Percentiles rank a stretch among this genome's conserved stretches.
These are phyloP conservation scores for Hormaphis cornu DNA, from an alignment of 1,140 invertebrate genomes.

Conservation along the genomic window DNA sequence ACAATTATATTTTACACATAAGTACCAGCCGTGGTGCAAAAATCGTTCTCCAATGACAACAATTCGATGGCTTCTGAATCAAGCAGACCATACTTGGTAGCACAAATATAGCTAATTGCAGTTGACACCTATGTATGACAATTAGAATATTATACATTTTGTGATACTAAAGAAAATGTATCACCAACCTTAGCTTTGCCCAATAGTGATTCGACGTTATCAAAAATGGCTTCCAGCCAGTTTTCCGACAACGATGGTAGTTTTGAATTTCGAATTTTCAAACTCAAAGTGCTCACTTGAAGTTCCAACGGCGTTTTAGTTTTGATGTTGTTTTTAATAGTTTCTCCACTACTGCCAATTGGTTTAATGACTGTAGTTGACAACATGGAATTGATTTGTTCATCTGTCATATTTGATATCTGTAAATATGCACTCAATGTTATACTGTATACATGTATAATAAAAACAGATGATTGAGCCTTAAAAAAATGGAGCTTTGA, in stretches of 20 bases:
- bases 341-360: not conserved
- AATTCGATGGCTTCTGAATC: constrained; percentile 66
- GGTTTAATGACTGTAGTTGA: not conserved
- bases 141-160: not conserved
- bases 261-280: not conserved
- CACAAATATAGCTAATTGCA: not conserved
- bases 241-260: not conserved
- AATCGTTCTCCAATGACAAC: constrained; percentile 57
- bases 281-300: not conserved
- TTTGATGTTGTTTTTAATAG: not conserved
- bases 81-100: constrained; percentile 50
- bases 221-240: constrained; percentile 5
- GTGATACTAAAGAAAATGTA: too few relatives aligned
- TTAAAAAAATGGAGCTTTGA: too few relatives aligned
- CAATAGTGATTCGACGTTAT: not conserved
- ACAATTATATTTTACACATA: not conserved
- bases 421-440: too few relatives aligned
- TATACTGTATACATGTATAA: too few relatives aligned
- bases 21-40: constrained; percentile 38
- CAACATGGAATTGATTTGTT: not conserved
- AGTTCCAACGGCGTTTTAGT: not conserved
- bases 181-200: constrained; percentile 4
- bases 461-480: too few relatives aligned
- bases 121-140: not conserved
- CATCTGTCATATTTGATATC: not conserved